Evolutionary conservation across 2,888 invertebrate genomes (phyloP), one percentile per base, ranked within the genome.

Genomic region (Mesochorus sp.): DNA sequence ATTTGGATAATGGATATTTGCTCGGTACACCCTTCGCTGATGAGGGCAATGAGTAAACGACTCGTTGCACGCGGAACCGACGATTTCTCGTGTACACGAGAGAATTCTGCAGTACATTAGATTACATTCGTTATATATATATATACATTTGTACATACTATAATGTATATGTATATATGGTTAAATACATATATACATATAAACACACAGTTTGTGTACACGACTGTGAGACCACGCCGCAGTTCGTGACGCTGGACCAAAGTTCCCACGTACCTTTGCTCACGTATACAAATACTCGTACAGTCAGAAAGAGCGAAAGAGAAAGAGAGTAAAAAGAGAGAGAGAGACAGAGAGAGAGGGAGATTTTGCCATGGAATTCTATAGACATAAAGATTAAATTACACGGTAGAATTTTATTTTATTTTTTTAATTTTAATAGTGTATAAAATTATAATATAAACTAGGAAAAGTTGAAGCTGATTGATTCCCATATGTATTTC

Each of bases 11-110:
- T 19, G 37, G 19, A 62, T 62, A 68, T 68, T 68, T 68, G 75
- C 53, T 64, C 51, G 26, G 74, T 66, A 66, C 74, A 64, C 78
- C 70, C 78, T 70, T 61, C 57, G 53, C 64, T 78, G 78, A 78
- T 70, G 78, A 78, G 78, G 78, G 70, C 70, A 78, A 78, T 73
- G 78, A 74, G 70, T 59, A 73, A 78, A 78, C 78, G 70, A 70
- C 34, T 59, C 74, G 72, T 78, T 78, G 78, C 72, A 77, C 72
- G 72, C 72, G 62, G 67, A 53, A 72, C 53, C 71, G 47, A 47
- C 74, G 59, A 59, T 71, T 59, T 78, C 68, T 74, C 68, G 70
- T 51, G 57, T 74, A 74, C 74, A 70, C 74, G 70, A 70, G 44
- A 49, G 68, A 39, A 51, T 53, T 44, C 68, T 51, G 59, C 73